A percentile compares a stretch with the other conserved stretches of the same genome.
phyloP scores from a whole-genome alignment of 2,113 vertebrate species.

The Vireo altiloquus region DNA sequence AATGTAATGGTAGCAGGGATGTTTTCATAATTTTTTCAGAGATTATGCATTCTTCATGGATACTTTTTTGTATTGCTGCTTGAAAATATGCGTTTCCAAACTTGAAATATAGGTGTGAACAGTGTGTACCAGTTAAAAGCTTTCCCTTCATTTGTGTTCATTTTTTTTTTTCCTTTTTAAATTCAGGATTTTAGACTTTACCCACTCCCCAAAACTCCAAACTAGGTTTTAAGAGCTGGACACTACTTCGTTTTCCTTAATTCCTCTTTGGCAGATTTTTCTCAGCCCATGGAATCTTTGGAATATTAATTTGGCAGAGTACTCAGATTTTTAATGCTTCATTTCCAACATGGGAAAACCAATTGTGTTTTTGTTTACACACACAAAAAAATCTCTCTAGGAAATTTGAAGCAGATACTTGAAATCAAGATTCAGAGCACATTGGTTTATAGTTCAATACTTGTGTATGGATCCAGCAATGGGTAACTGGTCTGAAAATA shows the following conservation, averaged over 20 bases:
- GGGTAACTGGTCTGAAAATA: not conserved
- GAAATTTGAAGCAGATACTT: constrained; percentile 65
- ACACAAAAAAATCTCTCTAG: constrained; percentile 63
- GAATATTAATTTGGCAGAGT: constrained; percentile 51
- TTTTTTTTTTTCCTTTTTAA: constrained; percentile 11
- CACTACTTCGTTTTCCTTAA: constrained; percentile 51
- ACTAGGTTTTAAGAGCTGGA: constrained; percentile 63
- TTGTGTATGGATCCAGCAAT: constrained; percentile 9
- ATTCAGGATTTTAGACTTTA: constrained; percentile 70
- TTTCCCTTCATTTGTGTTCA: constrained; percentile 79
- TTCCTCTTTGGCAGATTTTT: constrained; percentile 62
- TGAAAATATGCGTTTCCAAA: constrained; percentile 96
- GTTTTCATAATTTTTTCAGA: constrained; percentile 97
- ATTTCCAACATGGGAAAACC: constrained; percentile 50
- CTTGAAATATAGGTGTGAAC: constrained; percentile 93
- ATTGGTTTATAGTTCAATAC: constrained; percentile 52
- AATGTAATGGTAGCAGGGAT: constrained; percentile 97
- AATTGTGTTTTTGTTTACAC: constrained; percentile 28
- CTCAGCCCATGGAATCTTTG: constrained; percentile 50
- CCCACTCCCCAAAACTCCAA: not conserved
- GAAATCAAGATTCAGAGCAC: constrained; percentile 66
- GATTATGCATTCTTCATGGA: constrained; percentile 96
- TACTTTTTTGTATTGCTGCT: constrained; percentile 98
- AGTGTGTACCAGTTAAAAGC: constrained; percentile 85
- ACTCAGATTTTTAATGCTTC: constrained; percentile 63